A percentile compares a stretch with the other conserved stretches of the same genome.
Conservation (phyloP, 2,113 vertebrate genomes). For the Setophaga petechia region DNA sequence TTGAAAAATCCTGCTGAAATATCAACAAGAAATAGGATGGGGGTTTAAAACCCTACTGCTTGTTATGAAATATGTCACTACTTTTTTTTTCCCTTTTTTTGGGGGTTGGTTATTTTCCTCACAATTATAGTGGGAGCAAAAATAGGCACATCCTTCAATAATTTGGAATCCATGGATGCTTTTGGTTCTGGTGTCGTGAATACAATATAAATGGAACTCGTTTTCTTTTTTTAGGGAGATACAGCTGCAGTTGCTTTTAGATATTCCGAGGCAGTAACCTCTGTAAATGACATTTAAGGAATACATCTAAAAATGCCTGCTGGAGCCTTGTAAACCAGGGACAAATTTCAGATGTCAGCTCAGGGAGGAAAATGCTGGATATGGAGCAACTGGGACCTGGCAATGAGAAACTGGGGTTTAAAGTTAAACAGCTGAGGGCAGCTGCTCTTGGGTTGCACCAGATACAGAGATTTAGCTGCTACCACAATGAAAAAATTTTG, state of each 20-base stretch:
- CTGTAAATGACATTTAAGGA: constrained; percentile 13
- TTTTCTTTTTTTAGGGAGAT: constrained; percentile 60
- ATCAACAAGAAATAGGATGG: neutral
- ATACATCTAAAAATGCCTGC: constrained; percentile 32
- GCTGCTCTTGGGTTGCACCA: neutral
- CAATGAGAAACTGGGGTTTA: neutral
- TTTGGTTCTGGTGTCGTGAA: constrained; percentile 16
- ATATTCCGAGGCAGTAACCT: constrained; percentile 30
- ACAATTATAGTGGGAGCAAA: constrained; percentile 28
- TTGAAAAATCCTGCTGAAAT: neutral
- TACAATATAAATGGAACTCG: constrained; percentile 34
- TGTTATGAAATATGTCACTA: constrained; percentile 27
- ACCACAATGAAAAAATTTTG: neutral
- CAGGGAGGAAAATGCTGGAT: neutral
- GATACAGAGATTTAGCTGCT: neutral
- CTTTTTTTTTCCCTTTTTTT: too few species aligned
- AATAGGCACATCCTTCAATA: constrained; percentile 50
- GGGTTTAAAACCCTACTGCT: neutral
- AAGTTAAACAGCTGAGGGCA: constrained; percentile 48
- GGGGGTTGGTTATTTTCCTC: constrained; percentile 19
- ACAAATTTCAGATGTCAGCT: neutral
- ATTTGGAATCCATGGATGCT: constrained; percentile 48
- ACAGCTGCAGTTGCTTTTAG: constrained; percentile 59
- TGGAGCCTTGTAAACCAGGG: neutral
- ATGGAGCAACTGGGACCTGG: neutral